phyloP scores from a whole-genome alignment of 2,888 invertebrate genomes.

The Scaptomyza caliginosa region DNA sequence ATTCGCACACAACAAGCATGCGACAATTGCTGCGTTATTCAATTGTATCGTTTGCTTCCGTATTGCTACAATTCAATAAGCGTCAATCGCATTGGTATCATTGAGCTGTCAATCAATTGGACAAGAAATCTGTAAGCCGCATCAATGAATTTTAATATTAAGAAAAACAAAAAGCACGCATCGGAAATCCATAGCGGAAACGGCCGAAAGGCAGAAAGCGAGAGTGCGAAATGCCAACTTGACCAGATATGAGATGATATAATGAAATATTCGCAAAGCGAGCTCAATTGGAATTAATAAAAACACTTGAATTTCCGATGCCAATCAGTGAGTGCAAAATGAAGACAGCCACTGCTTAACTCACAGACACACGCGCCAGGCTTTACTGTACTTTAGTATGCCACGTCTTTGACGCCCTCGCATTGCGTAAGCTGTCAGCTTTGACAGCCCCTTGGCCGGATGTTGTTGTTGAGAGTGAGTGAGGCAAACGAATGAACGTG shows the following conservation, averaged over 20 bases:
- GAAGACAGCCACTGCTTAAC: constrained; percentile 28
- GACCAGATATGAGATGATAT: constrained; percentile 53
- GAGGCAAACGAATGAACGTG: constrained; percentile 45
- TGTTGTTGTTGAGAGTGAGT: constrained; percentile 27
- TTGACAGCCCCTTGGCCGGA: constrained; percentile 61
- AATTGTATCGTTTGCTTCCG: constrained; percentile 1
- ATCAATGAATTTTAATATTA: constrained; percentile 73
- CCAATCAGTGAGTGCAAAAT: constrained; percentile 66
- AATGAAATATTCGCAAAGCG: constrained; percentile 57
- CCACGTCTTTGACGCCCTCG: constrained; percentile 26
- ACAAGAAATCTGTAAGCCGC: constrained; percentile 45
- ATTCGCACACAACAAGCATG: constrained; percentile 13
- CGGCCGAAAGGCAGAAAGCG: neutral
- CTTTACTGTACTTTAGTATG: constrained; percentile 66
- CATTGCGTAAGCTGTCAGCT: constrained; percentile 2
- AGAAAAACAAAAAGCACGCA: constrained; percentile 35
- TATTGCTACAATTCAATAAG: constrained; percentile 70
- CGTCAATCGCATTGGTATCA: constrained; percentile 58
- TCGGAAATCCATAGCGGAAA: constrained; percentile 27
- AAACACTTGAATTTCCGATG: constrained; percentile 80
- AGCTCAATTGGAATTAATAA: constrained; percentile 74
- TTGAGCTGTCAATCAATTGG: constrained; percentile 68
- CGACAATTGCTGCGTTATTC: constrained; percentile 42
- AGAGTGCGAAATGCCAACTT: constrained; percentile 28
- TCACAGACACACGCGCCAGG: constrained; percentile 67